Percentiles rank a stretch among this genome's conserved stretches.
Evolutionary conservation across 1,140 invertebrate species (phyloP).

Genomic region (Drosophila persimilis): DNA sequence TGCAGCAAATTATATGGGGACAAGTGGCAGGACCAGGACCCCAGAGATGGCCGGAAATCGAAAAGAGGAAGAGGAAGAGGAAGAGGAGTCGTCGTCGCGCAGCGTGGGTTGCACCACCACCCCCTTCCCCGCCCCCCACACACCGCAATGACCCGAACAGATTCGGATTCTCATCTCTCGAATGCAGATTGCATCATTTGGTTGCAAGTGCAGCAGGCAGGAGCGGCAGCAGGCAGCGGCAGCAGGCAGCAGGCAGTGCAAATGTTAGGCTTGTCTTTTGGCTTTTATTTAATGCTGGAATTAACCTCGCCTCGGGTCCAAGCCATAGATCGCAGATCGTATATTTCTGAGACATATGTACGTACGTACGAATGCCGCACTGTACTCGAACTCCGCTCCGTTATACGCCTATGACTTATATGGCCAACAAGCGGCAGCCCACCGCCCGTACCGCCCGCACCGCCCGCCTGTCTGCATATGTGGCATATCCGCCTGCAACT

Average conservation of each 20-base stretch:
- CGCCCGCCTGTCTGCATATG: conserved; percentile 12
- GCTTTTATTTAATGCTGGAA: conserved; percentile 73
- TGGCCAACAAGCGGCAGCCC: conserved; percentile 24
- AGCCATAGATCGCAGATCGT: conserved; percentile 30
- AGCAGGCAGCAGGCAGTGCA: conserved; percentile 43
- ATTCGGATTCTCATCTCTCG: conserved; percentile 50
- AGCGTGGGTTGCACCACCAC: conserved; percentile 47
- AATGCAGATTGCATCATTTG: conserved; percentile 50
- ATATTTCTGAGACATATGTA: conserved; percentile 4
- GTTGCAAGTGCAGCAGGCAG: conserved; percentile 6
- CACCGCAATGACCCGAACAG: not conserved
- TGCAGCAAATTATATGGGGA: conserved; percentile 78
- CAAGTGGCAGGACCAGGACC: conserved; percentile 50
- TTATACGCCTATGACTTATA: conserved; percentile 64
- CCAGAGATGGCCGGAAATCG: conserved; percentile 54
- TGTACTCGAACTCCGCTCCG: conserved; percentile 25
- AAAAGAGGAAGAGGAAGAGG: conserved; percentile 31
- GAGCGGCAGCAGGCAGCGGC: not conserved
- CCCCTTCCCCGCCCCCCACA: not conserved
- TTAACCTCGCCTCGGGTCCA: conserved; percentile 67
- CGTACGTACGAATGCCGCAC: not conserved
- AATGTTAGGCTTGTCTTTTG: conserved; percentile 57
- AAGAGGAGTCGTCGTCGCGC: conserved; percentile 6
- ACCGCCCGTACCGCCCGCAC: no score
- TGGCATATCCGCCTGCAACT: conserved; percentile 59